These are phyloP conservation scores for Alosa alosa DNA, from an alignment of 2,113 vertebrate species.

Conservation along the genomic window DNA sequence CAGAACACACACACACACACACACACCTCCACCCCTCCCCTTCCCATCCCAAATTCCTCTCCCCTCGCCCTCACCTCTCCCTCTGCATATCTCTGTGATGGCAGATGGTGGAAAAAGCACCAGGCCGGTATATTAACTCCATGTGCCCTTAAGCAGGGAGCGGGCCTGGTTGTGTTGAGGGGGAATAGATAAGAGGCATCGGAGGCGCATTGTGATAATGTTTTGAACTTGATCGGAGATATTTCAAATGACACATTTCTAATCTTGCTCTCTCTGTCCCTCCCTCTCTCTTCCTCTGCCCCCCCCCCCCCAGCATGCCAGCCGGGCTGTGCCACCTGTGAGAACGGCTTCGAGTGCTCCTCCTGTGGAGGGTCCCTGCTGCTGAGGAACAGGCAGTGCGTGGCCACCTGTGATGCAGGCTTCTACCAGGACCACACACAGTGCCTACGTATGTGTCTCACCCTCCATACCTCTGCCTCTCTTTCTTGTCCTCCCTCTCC, in stretches of 20 bases:
- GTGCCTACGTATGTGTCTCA: constrained; percentile 71
- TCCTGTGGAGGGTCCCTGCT: constrained; percentile 67
- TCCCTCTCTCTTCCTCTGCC: neutral
- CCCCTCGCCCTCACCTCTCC: neutral
- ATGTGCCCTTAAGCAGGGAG: neutral
- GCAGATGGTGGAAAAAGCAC: neutral
- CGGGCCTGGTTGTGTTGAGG: neutral
- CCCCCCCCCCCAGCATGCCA: constrained; percentile 69
- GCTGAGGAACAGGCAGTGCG: constrained; percentile 70
- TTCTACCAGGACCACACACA: constrained; percentile 68
- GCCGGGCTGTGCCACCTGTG: constrained; percentile 71
- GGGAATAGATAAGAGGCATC: neutral
- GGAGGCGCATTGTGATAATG: neutral
- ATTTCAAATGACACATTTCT: neutral
- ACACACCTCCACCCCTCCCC: no score
- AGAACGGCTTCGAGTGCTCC: constrained; percentile 70
- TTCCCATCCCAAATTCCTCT: neutral
- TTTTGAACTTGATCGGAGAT: no score
- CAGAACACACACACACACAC: no score
- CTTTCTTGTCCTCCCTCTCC: neutral
- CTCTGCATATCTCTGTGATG: neutral
- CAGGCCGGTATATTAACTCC: neutral
- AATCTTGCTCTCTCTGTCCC: neutral
- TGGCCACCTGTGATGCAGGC: constrained; percentile 66
- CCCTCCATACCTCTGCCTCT: neutral